Evolutionary conservation across 2,113 vertebrate species (phyloP), one percentile per base, ranked within the genome.

Genomic region (Antennarius striatus): DNA sequence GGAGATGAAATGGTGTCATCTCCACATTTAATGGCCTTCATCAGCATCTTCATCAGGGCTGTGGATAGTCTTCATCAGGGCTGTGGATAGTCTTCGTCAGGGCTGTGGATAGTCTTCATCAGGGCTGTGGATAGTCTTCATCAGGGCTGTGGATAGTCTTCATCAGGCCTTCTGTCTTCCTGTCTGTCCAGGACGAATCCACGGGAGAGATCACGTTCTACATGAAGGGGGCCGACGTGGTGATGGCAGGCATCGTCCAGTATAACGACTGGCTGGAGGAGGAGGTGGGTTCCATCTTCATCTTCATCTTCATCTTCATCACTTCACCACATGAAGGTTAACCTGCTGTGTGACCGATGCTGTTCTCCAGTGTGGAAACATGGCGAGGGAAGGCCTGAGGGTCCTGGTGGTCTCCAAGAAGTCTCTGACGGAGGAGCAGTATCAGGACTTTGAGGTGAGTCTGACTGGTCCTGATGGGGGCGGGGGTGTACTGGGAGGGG

Each of bases 191-290:
- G 98, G 98, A 99, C 61, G 96, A 98, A 86, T 92, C 95, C 47
- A 96, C 95, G 0, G 96, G 95, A 43, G 96, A 99, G 57, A 97
- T 99, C 85, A 96, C 95, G 0, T 98, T 99, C 84, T 99, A 99
- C 67, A 96, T 99, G 96, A 99, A 99, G 77, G 97, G 98, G 0
- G 98, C 98, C 0, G 98, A 99, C 45, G 93, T 95, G 51, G 96
- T 94, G n/a, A 99, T 99, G 97, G 92, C 96, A 59, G 89, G 92
- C 87, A 96, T 98, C 52, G 98, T 99, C 58, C 98, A 98, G 86
- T 99, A 99, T 77, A 99, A 97, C 11, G 98, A 99, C 71, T 99
- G 98, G 98, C 75, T 99, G 76, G 98, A 98, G 51, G 98, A 99
- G 73, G 98, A 98, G 94, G 97, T 98, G 3, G 53, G 47, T 57